phyloP scores from a whole-genome alignment of 2,113 vertebrate species.

The Regulus satrapa region DNA sequence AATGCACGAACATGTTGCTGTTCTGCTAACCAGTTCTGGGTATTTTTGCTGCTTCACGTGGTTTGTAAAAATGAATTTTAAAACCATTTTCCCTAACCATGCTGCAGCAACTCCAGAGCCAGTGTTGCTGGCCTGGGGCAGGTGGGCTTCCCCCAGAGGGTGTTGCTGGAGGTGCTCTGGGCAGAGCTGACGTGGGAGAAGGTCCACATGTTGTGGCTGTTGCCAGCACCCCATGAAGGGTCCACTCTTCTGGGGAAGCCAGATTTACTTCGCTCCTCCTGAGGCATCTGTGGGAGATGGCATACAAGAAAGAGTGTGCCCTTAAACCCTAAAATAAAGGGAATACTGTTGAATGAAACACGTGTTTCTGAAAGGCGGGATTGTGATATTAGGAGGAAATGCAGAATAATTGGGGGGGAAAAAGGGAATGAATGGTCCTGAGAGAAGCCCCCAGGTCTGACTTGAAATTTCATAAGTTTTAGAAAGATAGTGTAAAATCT shows the following conservation, averaged over 20 bases:
- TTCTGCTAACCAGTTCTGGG: background rate
- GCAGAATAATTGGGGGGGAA: background rate
- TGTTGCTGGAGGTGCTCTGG: background rate
- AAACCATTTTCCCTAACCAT: background rate
- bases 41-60: background rate
- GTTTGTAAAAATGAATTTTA: background rate
- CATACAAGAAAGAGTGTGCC: background rate
- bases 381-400: background rate
- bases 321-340: background rate
- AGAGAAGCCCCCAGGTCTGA: background rate
- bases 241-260: background rate
- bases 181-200: background rate
- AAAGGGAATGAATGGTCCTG: background rate
- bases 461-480: background rate
- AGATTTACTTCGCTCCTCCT: background rate
- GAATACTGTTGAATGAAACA: background rate
- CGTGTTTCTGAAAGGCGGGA: background rate
- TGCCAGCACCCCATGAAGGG: background rate
- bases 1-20: background rate
- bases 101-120: background rate
- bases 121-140: rapidly evolving
- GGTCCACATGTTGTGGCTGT: background rate
- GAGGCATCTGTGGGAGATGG: background rate
- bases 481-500: background rate
- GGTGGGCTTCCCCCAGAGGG: background rate